Evolutionary conservation across 2,113 vertebrate genomes (phyloP), one percentile per base, ranked within the genome.

Genomic region (Petaurus breviceps): DNA sequence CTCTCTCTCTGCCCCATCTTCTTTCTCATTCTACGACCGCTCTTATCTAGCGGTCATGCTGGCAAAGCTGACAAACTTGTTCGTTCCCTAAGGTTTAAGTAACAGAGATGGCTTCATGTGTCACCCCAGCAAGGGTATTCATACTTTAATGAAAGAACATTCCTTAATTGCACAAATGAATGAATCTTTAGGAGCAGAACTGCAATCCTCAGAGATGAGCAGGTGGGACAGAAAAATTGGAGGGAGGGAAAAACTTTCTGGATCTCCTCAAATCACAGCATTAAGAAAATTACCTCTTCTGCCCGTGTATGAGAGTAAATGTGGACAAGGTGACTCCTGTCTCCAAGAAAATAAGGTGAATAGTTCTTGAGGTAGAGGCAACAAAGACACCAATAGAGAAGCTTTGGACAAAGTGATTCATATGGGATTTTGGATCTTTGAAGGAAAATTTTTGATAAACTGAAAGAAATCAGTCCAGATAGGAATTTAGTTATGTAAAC

Each of bases 401-500:
- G 16, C 6, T 54, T 49, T 68, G 91, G 92, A 28, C 77, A 54
- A 94, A 51, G 47, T 90, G 90, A 84, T 68, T 51, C 10, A 51
- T 9, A 28, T 93, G 93, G 92, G 91, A 92, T 3, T 92, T 93
- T 91, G 68, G 54, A 92, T 94, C 95, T 84, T 94, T 26, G 92
- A 95, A 96, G 43, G 54, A 90, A 94, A 93, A 25, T 93, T 95
- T 96, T 96, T 95, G 90, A 84, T 92, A 77, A 97, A 22, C 0
- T 84, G 92, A 92, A 95, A 96, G 28, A 95, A 94, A 57, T 95
- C 37, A 54, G 90, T 97, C 43, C 95, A 95, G 93, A 92, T 43
- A 51, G 51, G 93, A 95, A 92, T 96, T 94, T 55, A 68, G 94
- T 94, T 53, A 91, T 47, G n/a, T 53, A 95, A 97, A 97, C 55